phyloP scores from a whole-genome alignment of 1,140 invertebrate species.

The Subanguina moxae region DNA sequence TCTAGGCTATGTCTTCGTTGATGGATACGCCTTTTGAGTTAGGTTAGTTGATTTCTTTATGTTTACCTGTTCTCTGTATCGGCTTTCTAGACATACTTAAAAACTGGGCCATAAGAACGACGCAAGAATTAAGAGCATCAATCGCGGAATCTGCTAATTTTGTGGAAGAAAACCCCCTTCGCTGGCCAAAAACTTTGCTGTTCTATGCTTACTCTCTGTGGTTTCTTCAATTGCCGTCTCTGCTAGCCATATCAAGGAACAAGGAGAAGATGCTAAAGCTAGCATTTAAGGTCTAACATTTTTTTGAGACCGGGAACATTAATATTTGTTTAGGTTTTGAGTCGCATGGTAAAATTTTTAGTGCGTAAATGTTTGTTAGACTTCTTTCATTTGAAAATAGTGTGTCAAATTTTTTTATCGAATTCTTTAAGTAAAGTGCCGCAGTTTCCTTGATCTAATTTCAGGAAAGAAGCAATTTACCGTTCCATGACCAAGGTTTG shows the following conservation, averaged over 20 bases:
- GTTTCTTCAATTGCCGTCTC: constrained; percentile 87
- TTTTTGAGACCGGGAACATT: too few relatives aligned
- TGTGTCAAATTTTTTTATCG: too few relatives aligned
- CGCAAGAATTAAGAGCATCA: constrained; percentile 49
- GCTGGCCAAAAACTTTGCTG: constrained; percentile 76
- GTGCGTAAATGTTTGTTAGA: too few relatives aligned
- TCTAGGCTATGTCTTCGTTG: too few relatives aligned
- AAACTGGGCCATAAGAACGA: constrained; percentile 60
- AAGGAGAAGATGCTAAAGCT: constrained; percentile 67
- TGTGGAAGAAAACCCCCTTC: constrained; percentile 68
- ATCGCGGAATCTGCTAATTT: constrained; percentile 67
- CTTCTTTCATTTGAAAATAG: too few relatives aligned
- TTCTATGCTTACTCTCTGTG: constrained; percentile 76
- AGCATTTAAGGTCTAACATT: constrained; percentile 42
- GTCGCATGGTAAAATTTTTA: constrained; percentile 30
- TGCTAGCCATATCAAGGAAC: constrained; percentile 66
- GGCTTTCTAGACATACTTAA: constrained; percentile 18
- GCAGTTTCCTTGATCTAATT: too few relatives aligned
- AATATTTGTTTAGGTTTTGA: constrained; percentile 30
- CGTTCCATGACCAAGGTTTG: constrained; percentile 64
- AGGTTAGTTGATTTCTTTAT: too few relatives aligned
- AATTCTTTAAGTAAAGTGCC: too few relatives aligned
- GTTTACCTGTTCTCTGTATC: too few relatives aligned
- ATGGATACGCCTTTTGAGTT: too few relatives aligned
- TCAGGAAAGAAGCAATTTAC: constrained; percentile 31